Evolutionary conservation across 2,888 invertebrate species (phyloP).

Genomic region (Dynastes tityus): DNA sequence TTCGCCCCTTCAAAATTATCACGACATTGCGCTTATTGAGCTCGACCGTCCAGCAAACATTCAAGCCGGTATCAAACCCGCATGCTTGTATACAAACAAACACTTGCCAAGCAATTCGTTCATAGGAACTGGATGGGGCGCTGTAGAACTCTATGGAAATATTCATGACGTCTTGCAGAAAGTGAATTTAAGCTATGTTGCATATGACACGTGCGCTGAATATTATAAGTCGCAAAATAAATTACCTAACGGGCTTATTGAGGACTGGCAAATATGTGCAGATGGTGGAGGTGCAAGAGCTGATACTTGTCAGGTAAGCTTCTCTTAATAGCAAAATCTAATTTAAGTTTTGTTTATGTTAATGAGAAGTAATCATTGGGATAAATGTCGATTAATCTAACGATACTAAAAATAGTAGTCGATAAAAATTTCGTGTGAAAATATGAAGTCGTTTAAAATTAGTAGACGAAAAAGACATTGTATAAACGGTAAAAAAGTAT

Average conservation of each 20-base stretch:
- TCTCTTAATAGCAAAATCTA: neutral
- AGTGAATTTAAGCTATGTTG: conserved; percentile 65
- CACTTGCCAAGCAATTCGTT: conserved; percentile 58
- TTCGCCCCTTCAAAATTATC: conserved; percentile 67
- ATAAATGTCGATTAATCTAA: neutral
- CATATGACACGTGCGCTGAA: conserved; percentile 21
- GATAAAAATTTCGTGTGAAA: too few relatives aligned
- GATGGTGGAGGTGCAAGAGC: conserved; percentile 44
- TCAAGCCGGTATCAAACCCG: conserved; percentile 67
- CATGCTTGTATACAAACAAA: conserved; percentile 67
- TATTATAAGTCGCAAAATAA: conserved; percentile 12
- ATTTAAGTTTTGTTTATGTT: too few relatives aligned
- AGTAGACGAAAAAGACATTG: too few relatives aligned
- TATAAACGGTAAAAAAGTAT: too few relatives aligned
- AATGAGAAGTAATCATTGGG: too few relatives aligned
- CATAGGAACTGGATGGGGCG: conserved; percentile 71
- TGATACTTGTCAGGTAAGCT: conserved; percentile 51
- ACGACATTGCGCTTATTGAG: conserved; percentile 72
- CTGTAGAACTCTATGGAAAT: conserved; percentile 56
- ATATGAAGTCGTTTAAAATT: too few relatives aligned
- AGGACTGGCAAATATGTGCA: conserved; percentile 50
- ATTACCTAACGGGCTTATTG: conserved; percentile 46
- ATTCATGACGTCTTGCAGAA: conserved; percentile 66
- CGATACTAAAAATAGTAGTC: too few relatives aligned
- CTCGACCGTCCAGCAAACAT: conserved; percentile 67